phyloP scores from a whole-genome alignment of 2,797 vertebrate species.

The Onychomys arenicola region DNA sequence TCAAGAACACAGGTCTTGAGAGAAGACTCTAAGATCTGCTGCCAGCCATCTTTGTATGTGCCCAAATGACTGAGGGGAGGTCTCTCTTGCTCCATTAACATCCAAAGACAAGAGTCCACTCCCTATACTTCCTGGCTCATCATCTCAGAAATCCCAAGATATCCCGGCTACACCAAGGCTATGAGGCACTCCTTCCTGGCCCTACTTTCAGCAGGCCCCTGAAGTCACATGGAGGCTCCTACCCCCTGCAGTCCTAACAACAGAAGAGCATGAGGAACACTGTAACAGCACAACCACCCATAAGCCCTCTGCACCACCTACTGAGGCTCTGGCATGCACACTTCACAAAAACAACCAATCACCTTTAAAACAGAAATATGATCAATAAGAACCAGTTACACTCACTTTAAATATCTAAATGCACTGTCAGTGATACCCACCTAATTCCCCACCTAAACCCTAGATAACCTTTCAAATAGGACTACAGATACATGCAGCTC shows the following conservation, averaged over 20 bases:
- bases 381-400: background rate
- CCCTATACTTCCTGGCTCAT: background rate
- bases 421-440: background rate
- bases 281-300: background rate
- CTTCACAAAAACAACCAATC: no score
- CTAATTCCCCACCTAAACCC: background rate
- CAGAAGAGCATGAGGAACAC: background rate
- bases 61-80: background rate
- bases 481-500: background rate
- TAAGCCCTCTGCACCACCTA: background rate
- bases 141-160: background rate
- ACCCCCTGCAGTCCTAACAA: background rate
- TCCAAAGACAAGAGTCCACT: background rate
- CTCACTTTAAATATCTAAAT: background rate
- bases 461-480: background rate
- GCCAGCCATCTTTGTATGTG: background rate
- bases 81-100: background rate
- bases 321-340: accelerated
- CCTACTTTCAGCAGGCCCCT: background rate
- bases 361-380: background rate
- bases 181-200: background rate
- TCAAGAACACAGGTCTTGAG: background rate
- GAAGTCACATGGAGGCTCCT: background rate
- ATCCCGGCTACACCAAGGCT: background rate
- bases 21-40: background rate